Percentiles rank a stretch among this genome's conserved stretches.
Evolutionary conservation across 1,140 invertebrate species (phyloP).

Genomic region (Procambarus clarkii): DNA sequence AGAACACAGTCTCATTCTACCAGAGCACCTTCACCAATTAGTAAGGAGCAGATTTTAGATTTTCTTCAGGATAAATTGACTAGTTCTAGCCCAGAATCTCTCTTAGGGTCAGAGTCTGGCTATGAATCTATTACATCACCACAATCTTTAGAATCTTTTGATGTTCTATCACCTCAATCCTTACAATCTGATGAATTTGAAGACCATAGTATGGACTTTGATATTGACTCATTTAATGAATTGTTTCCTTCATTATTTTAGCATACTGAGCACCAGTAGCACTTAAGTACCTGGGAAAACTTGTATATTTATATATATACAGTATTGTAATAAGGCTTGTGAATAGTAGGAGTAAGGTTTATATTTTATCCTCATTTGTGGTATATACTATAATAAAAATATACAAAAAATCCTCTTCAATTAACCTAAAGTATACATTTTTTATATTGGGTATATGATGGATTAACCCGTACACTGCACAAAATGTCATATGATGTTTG

Average conservation of each 20-base stretch:
- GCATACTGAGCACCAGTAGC: neutral
- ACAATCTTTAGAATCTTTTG: constrained; percentile 23
- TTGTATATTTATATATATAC: neutral
- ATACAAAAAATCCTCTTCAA: neutral
- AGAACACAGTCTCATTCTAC: neutral
- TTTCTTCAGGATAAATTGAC: constrained; percentile 49
- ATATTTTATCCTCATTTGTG: constrained; percentile 4
- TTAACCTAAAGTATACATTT: neutral
- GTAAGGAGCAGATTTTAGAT: constrained; percentile 58
- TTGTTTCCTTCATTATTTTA: constrained; percentile 53
- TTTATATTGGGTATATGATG: too few relatives aligned
- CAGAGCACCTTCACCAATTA: constrained; percentile 49
- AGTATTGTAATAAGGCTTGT: neutral
- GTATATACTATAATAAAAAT: constrained; percentile 4
- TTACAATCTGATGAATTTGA: constrained; percentile 15
- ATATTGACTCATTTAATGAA: constrained; percentile 49
- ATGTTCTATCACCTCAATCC: constrained; percentile 22
- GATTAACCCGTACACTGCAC: too few relatives aligned
- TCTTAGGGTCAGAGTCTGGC: constrained; percentile 47
- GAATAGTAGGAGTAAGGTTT: constrained; percentile 25
- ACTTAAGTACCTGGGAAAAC: neutral
- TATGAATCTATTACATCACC: constrained; percentile 56
- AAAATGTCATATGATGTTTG: too few relatives aligned
- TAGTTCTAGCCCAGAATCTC: constrained; percentile 24
- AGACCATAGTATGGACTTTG: constrained; percentile 24